A percentile compares a stretch with the other conserved stretches of the same genome.
Conservation (phyloP, 1,140 invertebrate species). For the Ridgeia piscesae region DNA sequence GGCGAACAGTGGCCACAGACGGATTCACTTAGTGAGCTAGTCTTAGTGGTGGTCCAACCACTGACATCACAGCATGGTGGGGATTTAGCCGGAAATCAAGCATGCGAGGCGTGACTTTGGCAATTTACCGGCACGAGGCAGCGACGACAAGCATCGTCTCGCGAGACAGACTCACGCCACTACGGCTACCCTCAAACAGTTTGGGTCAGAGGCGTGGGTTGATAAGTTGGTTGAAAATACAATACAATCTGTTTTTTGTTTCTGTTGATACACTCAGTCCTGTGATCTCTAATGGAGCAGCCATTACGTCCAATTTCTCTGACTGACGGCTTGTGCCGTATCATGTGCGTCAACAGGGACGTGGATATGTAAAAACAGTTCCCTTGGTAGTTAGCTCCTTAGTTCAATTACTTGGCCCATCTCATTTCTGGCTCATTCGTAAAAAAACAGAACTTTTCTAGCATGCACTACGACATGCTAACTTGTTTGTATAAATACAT, state of each 20-base stretch:
- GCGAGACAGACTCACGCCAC: too few relatives aligned
- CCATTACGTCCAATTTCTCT: too few relatives aligned
- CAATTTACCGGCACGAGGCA: neutral
- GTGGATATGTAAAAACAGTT: too few relatives aligned
- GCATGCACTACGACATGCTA: neutral
- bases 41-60: too few relatives aligned
- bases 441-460: neutral
- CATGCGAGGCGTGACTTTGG: neutral
- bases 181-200: neutral
- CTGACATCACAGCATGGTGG: slow-evolving; percentile 22
- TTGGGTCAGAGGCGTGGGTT: neutral
- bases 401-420: neutral
- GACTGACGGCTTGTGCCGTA: too few relatives aligned
- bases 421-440: neutral
- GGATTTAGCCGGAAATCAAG: slow-evolving; percentile 22
- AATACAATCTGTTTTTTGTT: neutral
- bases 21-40: too few relatives aligned
- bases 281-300: neutral
- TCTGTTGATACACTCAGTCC: too few relatives aligned
- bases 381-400: too few relatives aligned
- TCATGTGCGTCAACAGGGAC: too few relatives aligned
- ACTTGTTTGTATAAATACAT: too few relatives aligned
- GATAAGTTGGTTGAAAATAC: neutral
- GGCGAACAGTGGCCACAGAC: too few relatives aligned
- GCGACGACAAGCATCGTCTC: neutral